Evolutionary conservation across 2,888 invertebrate genomes (phyloP), one percentile per base, ranked within the genome.

Genomic region (Yponomeuta cagnagella): DNA sequence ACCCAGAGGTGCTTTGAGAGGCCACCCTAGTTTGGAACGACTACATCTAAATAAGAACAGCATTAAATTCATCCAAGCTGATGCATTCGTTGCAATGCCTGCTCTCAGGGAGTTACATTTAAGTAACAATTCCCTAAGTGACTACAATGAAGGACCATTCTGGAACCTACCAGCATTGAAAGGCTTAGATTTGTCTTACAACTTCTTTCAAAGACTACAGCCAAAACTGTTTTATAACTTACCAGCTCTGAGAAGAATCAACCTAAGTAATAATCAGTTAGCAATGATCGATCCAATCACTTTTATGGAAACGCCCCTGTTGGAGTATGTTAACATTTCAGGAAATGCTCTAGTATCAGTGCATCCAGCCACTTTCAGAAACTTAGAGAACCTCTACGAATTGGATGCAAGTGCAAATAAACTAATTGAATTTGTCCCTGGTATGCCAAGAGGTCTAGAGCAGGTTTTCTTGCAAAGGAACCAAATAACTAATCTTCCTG

Each of bases 151-250:
- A 74, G 93, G 95, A 69, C 97, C 97, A 0, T 95, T 96, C 79
- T 97, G 97, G 97, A 96, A 97, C 88, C 88, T 97, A 67, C 97
- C 97, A 0, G 95, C 95, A 9, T 87, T 97, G 4, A 97, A 97
- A 90, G 97, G 97, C 0, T 86, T 98, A 72, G 97, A 97, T 87
- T 87, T 97, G 63, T 95, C 97, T 0, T 93, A 93, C 72, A 97
- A 97, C 80, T 94, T 94, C 74, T 95, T 96, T 76, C 93, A 94
- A 73, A 93, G 94, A 31, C 82, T 97, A 30, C 96, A 96, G 78
- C 94, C 95, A 0, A 93, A 94, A 71, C 85, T 97, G n/a, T 83
- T 97, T 63, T 94, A 94, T 10, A 96, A 96, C 75, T 84, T 97
- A 70, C 97, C 96, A 30, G 95, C 95, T 0, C 83, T 97, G 69